Conservation (phyloP, 2,797 vertebrate species). For the Sebastes kiyomatsui region DNA sequence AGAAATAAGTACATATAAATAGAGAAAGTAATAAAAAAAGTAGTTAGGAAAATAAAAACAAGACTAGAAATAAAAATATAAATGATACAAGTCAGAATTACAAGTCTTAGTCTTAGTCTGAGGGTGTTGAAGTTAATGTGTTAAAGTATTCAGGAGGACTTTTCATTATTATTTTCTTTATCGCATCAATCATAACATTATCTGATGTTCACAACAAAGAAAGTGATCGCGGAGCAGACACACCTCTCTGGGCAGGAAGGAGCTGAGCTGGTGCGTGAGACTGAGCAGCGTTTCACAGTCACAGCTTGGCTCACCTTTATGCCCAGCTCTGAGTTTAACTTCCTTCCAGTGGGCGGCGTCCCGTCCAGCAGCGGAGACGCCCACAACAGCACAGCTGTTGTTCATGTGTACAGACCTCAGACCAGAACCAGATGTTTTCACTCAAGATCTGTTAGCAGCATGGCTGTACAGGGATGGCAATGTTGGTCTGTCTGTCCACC, state of each 20-base stretch:
- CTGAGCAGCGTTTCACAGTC: conserved; percentile 12
- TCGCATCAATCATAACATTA: background rate
- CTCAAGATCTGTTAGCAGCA: background rate
- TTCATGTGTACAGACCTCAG: background rate
- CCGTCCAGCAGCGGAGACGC: background rate
- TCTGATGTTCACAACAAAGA: conserved; percentile 11
- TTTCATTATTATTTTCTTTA: background rate
- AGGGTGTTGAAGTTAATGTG: no score
- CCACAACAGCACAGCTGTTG: background rate
- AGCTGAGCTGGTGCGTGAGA: conserved; percentile 36
- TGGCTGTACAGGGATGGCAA: background rate
- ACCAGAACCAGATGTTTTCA: background rate
- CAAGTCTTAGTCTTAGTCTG: no score
- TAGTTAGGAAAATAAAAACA: no score
- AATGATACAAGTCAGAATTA: background rate
- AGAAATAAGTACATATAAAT: no score
- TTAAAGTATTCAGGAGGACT: background rate
- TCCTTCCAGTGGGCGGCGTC: conserved; percentile 38
- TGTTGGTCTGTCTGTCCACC: background rate
- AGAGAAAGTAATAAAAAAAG: no score
- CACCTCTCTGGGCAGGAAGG: conserved; percentile 40
- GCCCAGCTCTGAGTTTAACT: conserved; percentile 2
- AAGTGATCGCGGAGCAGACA: background rate
- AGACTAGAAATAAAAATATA: background rate
- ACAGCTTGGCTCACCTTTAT: conserved; percentile 37